phyloP scores from a whole-genome alignment of 2,888 invertebrate species.

The Tetrapedia diversipes region DNA sequence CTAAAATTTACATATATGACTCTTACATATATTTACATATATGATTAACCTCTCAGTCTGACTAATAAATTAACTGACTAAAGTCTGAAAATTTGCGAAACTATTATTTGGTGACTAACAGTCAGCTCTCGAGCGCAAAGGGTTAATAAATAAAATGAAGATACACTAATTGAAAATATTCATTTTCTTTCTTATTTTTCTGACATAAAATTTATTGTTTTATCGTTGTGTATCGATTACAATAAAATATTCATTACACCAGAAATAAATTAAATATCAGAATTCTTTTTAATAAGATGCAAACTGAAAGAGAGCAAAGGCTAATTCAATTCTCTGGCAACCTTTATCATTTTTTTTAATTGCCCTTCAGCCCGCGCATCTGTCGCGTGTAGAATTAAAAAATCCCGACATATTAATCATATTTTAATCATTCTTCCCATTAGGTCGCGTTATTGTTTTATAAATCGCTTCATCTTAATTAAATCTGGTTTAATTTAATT shows the following conservation, averaged over 20 bases:
- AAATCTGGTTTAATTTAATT: conserved; percentile 48
- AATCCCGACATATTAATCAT: conserved; percentile 23
- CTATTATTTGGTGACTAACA: too few relatives aligned
- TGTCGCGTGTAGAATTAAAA: not conserved
- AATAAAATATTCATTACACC: not conserved
- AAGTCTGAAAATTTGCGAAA: too few relatives aligned
- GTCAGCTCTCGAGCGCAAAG: too few relatives aligned
- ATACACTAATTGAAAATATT: too few relatives aligned
- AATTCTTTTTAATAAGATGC: not conserved
- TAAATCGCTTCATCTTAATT: conserved; percentile 42
- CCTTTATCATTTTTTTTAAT: not conserved
- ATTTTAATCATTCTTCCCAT: conserved; percentile 23
- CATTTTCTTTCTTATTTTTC: too few relatives aligned
- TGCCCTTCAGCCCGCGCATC: not conserved
- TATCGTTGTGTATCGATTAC: not conserved
- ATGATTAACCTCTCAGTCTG: too few relatives aligned
- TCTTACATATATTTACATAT: too few relatives aligned
- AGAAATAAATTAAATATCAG: not conserved
- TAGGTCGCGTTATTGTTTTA: conserved; percentile 33
- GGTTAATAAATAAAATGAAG: too few relatives aligned
- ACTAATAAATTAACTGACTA: too few relatives aligned
- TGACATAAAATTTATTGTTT: not conserved
- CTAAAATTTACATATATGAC: too few relatives aligned
- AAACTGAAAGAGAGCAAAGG: not conserved
- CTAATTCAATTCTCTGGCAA: not conserved